Percentiles rank a stretch among this genome's conserved stretches.
These are phyloP conservation scores for Pogonognathellus flavescens DNA, from an alignment of 1,140 invertebrate species.

Conservation along the genomic window DNA sequence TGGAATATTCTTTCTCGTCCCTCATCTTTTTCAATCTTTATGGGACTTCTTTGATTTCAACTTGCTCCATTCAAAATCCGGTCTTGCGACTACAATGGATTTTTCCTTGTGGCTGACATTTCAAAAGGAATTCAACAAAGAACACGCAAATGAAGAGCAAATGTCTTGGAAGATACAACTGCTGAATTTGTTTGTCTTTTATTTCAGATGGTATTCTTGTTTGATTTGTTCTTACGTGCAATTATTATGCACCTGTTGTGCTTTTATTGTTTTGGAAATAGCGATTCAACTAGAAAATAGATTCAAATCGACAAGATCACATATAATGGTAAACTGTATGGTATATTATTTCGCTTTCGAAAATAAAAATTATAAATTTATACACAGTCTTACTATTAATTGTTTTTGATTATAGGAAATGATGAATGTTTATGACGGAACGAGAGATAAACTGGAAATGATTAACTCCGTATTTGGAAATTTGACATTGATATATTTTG, in stretches of 20 bases:
- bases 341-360: neutral
- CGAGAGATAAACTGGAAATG: neutral
- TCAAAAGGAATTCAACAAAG: neutral
- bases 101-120: conserved; percentile 14
- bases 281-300: neutral
- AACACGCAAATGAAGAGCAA: neutral
- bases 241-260: too few species aligned
- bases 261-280: neutral
- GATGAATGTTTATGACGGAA: neutral
- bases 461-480: neutral
- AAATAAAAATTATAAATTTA: neutral
- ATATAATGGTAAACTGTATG: neutral
- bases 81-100: neutral
- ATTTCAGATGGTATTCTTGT: neutral
- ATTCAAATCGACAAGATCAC: neutral
- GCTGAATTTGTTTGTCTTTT: neutral
- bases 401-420: neutral
- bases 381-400: neutral
- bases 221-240: neutral
- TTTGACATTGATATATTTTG: neutral
- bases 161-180: neutral
- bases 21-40: neutral
- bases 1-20: neutral
- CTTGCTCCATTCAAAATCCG: neutral
- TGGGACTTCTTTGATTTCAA: neutral